These are phyloP conservation scores for Galemys pyrenaicus DNA, from an alignment of 2,113 vertebrate species.

Conservation along the genomic window DNA sequence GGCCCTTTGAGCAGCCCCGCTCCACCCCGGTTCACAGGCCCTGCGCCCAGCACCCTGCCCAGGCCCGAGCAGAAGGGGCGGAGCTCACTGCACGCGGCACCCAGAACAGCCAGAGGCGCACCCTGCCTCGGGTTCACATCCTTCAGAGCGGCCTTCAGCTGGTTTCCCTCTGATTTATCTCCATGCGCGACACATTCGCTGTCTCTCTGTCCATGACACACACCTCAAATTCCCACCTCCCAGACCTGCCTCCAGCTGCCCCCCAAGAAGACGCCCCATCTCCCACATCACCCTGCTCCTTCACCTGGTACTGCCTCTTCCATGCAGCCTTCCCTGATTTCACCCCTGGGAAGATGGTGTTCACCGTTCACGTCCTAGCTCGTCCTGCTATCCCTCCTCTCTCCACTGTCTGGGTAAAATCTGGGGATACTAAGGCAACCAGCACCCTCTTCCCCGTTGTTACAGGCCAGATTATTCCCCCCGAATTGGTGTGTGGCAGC, in stretches of 20 bases:
- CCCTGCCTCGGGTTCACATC: no score
- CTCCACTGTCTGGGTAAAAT: not conserved
- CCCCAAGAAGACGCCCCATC: not conserved
- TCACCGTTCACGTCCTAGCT: fast-evolving
- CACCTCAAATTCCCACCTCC: not conserved
- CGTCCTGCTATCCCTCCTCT: fast-evolving
- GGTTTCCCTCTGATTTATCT: no score
- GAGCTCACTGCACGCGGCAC: no score
- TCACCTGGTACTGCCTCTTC: not conserved
- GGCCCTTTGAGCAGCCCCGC: no score
- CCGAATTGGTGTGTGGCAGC: not conserved
- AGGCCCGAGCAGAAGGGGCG: no score
- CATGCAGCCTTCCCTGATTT: not conserved
- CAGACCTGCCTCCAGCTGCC: not conserved
- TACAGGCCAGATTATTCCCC: not conserved
- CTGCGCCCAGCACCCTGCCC: no score
- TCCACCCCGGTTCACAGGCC: no score
- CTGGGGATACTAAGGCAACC: not conserved
- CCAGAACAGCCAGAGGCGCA: no score
- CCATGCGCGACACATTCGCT: fast-evolving
- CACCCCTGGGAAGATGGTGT: not conserved
- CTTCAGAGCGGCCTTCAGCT: no score
- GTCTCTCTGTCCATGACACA: not conserved
- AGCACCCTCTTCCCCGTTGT: not conserved
- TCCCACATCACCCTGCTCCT: fast-evolving